Conservation (phyloP, 1,140 invertebrate genomes). For the Helicoverpa zea region DNA sequence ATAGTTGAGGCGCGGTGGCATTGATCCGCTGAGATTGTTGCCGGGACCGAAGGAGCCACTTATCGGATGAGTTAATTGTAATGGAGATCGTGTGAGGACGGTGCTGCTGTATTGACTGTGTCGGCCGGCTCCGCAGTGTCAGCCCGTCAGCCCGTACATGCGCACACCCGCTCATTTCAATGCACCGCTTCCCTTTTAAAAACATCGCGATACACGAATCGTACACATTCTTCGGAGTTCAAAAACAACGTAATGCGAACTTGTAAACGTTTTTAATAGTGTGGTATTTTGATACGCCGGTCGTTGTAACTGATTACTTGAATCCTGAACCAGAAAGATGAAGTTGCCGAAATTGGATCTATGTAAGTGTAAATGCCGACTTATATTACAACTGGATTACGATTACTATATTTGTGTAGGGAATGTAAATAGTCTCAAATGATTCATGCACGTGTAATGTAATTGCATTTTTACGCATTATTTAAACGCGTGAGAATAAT, state of each 20-base stretch:
- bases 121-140: constrained; percentile 56
- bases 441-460: constrained; percentile 16
- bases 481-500: not conserved
- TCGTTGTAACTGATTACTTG: constrained; percentile 52
- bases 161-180: constrained; percentile 64
- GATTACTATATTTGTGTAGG: constrained; percentile 5
- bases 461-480: constrained; percentile 26
- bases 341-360: constrained; percentile 76
- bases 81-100: constrained; percentile 60
- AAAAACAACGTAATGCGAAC: constrained; percentile 58
- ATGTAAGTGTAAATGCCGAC: constrained; percentile 61
- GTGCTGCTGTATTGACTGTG: constrained; percentile 57
- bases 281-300: constrained; percentile 55
- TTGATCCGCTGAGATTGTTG: constrained; percentile 59
- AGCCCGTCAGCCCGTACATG: constrained; percentile 61
- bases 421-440: not conserved
- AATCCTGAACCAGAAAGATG: constrained; percentile 63
- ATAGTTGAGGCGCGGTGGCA: constrained; percentile 54
- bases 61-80: constrained; percentile 61
- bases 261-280: constrained; percentile 46
- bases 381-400: constrained; percentile 7
- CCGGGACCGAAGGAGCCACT: constrained; percentile 45
- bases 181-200: constrained; percentile 59
- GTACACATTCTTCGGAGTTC: constrained; percentile 54
- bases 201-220: constrained; percentile 69